Conservation (phyloP, 37 sponge, comb jelly and placozoan species). For the Diacarnus erythraeanus region DNA sequence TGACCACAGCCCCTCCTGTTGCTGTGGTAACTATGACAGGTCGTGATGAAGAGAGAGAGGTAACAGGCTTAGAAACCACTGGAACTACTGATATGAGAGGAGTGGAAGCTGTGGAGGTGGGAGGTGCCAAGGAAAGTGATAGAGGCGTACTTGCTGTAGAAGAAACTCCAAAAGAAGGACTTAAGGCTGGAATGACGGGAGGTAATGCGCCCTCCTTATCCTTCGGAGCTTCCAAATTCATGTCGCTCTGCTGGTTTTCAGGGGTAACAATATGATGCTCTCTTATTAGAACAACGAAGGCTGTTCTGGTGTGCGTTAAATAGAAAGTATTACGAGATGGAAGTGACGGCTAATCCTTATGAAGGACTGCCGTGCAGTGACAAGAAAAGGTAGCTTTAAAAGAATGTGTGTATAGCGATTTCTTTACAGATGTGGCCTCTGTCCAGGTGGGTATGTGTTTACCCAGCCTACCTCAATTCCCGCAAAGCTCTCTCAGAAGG, state of each 20-base stretch:
- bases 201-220: not conserved
- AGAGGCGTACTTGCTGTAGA: no score
- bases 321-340: not conserved
- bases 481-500: constrained; percentile 68
- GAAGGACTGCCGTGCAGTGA: constrained; percentile 31
- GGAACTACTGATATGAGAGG: not conserved
- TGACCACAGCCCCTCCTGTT: not conserved
- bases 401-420: not conserved
- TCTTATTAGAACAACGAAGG: not conserved
- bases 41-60: not conserved
- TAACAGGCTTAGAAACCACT: not conserved
- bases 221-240: not conserved
- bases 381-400: constrained; percentile 36
- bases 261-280: not conserved
- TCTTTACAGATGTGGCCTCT: no score
- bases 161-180: no score
- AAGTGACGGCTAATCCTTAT: constrained; percentile 43
- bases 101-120: not conserved
- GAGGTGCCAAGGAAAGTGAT: no score
- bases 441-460: constrained; percentile 73
- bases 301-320: not conserved
- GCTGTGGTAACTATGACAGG: not conserved
- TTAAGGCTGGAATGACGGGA: not conserved
- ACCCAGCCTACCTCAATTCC: constrained; percentile 77
- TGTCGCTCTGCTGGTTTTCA: not conserved